Base-by-base conservation (phyloP, 2,797 vertebrate genomes). In the Brotula barbata region DNA sequence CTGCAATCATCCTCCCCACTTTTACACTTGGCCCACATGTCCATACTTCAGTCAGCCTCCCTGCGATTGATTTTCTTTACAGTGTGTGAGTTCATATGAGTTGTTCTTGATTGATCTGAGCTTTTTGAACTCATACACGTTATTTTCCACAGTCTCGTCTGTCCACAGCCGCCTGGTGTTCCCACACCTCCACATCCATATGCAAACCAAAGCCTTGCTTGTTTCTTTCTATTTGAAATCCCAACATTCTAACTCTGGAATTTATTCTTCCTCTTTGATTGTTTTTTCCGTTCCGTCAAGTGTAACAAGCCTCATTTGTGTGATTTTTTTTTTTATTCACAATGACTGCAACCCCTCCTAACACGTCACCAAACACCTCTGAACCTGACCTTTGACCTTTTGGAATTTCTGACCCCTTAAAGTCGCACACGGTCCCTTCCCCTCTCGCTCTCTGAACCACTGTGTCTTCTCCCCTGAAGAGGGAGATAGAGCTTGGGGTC, bases 301-400 rank as follows among this genome's bases (percentile, higher is more conserved):
- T 33, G 31, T 33, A 6, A 10, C 11, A 33, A 33, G 2, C 11
- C 47, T 52, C 6, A 39, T 51, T 44, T 21, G 51, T 25, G 23
- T 17, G 31, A 55, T 51, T 56, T 10, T n/a, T n/a, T 11, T 11
- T 43, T 42, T 61, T 12, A 54, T 76, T 69, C 55, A 56, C 68
- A 71, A 55, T 55, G 31, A 60, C 52, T 64, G 63, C 36, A 25
- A 20, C 42, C 41, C 45, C 55, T 92, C 90, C 85, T 90, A 89
- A 91, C 90, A 93, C 89, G 88, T 89, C 91, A 91, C 94, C 91
- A 94, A 94, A 80, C 54, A 22, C 85, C 16, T 58, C 64, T 81
- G 67, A 89, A 91, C 83, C 81, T 91, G 92, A 95, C 92, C 91
- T 92, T 83, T 90, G 85, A 77, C 90, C 89, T 84, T 81, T 80